These are phyloP conservation scores for Oenanthe melanoleuca DNA, from an alignment of 2,113 vertebrate species.

Conservation along the genomic window DNA sequence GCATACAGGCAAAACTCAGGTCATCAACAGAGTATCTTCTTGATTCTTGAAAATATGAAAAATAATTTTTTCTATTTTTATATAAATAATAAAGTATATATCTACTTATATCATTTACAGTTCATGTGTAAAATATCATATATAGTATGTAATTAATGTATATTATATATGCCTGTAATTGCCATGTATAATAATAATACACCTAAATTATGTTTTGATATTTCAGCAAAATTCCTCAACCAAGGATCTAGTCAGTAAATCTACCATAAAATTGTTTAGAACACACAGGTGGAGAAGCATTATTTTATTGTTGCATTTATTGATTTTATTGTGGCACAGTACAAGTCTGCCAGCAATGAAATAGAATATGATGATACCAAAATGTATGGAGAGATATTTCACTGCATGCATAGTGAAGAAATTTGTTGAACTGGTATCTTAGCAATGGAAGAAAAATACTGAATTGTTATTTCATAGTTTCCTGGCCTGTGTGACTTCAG, in stretches of 20 bases:
- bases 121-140: not conserved
- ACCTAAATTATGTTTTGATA: not conserved
- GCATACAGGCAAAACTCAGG: not conserved
- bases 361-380: not conserved
- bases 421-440: not conserved
- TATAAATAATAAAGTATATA: not conserved
- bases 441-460: not conserved
- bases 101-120: not conserved
- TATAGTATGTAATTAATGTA: not conserved
- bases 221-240: not conserved
- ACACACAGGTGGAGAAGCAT: not conserved
- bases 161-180: not conserved
- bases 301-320: slow-evolving; percentile 46
- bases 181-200: not conserved
- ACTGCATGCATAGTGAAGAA: not conserved
- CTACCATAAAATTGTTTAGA: not conserved
- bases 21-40: not conserved
- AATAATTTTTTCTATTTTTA: not conserved
- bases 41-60: not conserved
- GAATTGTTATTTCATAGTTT: not conserved
- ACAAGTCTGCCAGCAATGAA: slow-evolving; percentile 8
- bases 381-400: not conserved
- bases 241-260: not conserved
- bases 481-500: not conserved
- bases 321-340: slow-evolving; percentile 15